These are phyloP conservation scores for Boloria euphrosyne DNA, from an alignment of 2,888 invertebrate species.

Conservation along the genomic window DNA sequence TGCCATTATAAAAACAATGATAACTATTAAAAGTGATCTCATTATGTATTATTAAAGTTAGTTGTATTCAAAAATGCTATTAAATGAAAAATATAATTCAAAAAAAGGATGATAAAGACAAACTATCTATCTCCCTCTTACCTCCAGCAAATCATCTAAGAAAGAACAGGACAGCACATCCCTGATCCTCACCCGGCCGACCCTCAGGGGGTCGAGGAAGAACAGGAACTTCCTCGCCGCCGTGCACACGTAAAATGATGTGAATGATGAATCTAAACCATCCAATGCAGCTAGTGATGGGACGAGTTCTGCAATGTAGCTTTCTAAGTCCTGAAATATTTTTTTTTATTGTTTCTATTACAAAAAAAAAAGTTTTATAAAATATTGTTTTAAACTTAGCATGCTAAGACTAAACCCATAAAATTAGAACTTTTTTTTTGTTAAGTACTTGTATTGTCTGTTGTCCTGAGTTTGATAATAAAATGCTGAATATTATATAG, in stretches of 20 bases:
- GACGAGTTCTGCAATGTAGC: slow-evolving; percentile 95
- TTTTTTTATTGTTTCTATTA: too few species aligned
- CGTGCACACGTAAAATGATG: slow-evolving; percentile 97
- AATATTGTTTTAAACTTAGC: too few species aligned
- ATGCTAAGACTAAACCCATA: neutral
- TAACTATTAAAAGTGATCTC: too few species aligned
- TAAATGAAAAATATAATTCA: neutral
- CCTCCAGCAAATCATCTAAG: slow-evolving; percentile 94
- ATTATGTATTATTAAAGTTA: too few species aligned
- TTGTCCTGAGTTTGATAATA: too few species aligned
- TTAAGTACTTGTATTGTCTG: too few species aligned
- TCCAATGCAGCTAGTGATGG: slow-evolving; percentile 95
- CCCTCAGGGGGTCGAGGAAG: slow-evolving; percentile 94
- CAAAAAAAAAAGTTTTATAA: too few species aligned
- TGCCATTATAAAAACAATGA: too few species aligned
- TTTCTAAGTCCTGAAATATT: slow-evolving; percentile 90
- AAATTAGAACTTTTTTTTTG: neutral
- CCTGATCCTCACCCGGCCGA: slow-evolving; percentile 93
- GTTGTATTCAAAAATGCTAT: too few species aligned
- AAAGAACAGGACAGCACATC: slow-evolving; percentile 96
- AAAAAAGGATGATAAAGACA: neutral
- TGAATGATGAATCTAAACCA: slow-evolving; percentile 95
- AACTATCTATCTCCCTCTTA: slow-evolving; percentile 47
- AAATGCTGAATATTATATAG: too few species aligned
- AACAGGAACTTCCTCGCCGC: slow-evolving; percentile 98